Base-by-base conservation (phyloP, 2,797 vertebrate species). In the Clarias fuscus region DNA sequence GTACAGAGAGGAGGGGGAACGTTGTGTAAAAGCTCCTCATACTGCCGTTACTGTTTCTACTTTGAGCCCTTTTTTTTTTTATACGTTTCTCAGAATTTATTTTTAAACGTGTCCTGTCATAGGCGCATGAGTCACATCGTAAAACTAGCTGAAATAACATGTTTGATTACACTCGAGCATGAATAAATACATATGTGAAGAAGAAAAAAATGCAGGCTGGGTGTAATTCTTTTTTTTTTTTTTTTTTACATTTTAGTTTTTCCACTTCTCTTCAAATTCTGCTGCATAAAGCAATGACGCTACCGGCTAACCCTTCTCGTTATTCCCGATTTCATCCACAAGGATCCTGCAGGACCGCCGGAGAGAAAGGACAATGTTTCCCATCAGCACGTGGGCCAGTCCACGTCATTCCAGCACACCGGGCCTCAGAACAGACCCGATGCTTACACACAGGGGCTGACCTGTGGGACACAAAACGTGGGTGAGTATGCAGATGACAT, bases 341-440 rank as follows among this genome's bases (percentile, higher is more conserved):
- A 73, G n/a, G 17, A 30, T 67, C 33, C 24, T 70, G 4, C 7
- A n/a, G 18, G 59, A 64, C 77, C 40, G 30, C 33, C 0, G 27
- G 33, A 27, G 33, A 37, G 15, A 82, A 67, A 82, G 11, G 84
- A 85, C 85, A 91, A 88, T 93, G 91, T 93, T 94, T 94, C 93
- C 92, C 93, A 93, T 89, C 88, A 85, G 72, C 33, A 30, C 4
- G 80, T 2, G 64, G 62, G 67, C 80, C 43, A 30, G 92, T 91
- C 91, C 92, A 85, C 91, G 89, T 94, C 93, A 93, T 91, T 90
- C 91, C 85, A 86, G 85, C 90, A 86, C 84, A 82, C 85, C 56
- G 10, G 84, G 85, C 88, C 85, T 72, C 87, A 89, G 75, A 82
- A 24, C 85, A 76, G 84, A 86, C 33, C 53, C 7, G 14, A 7